Percentiles rank a stretch among this genome's conserved stretches.
Conservation (phyloP, 2,888 invertebrate species). For the Petrophora chlorosata region DNA sequence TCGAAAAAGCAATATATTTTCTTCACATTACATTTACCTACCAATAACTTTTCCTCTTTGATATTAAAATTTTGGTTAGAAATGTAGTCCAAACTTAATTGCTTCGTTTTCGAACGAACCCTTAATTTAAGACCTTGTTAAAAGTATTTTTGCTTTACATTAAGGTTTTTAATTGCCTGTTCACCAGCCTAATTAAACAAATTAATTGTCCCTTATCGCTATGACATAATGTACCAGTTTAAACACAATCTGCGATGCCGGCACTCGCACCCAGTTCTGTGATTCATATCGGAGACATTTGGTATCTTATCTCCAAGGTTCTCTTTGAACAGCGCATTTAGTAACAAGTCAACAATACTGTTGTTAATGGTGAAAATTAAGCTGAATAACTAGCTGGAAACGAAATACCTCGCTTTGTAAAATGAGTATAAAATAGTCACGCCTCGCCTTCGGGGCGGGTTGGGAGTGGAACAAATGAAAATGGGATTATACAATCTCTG, state of each 20-base stretch:
- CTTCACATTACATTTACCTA: no score
- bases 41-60: no score
- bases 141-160: neutral
- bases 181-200: neutral
- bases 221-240: conserved; percentile 12
- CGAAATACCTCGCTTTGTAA: no score
- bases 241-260: neutral
- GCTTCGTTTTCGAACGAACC: no score
- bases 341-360: conserved; percentile 4
- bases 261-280: conserved; percentile 19
- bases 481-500: no score
- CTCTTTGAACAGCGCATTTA: conserved; percentile 21
- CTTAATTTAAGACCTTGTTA: neutral
- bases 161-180: conserved; percentile 7
- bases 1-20: no score
- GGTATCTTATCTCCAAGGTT: conserved; percentile 34
- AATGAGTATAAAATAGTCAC: neutral
- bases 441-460: no score
- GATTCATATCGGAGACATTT: conserved; percentile 23
- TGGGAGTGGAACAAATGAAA: no score
- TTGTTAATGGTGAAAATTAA: no score
- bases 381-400: no score
- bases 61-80: no score
- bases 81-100: no score
- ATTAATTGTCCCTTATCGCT: conserved; percentile 7